Conservation (phyloP, 2,113 vertebrate genomes). For the Accipiter cooperii region DNA sequence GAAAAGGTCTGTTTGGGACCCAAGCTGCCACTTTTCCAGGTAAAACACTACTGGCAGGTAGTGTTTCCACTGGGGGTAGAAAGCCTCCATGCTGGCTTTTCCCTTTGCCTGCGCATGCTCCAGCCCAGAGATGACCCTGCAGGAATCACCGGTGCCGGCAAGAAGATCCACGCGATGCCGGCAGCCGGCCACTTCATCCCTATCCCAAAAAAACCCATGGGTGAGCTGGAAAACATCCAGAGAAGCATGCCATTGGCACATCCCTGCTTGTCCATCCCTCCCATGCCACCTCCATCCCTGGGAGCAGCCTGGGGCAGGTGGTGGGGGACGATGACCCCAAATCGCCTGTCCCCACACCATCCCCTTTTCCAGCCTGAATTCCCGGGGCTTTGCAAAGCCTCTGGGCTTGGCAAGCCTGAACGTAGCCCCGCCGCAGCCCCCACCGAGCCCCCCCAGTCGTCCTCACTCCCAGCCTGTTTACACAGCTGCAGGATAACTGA, state of each 20-base stretch:
- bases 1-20: background rate
- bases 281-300: background rate
- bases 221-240: background rate
- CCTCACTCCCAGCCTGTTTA: background rate
- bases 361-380: background rate
- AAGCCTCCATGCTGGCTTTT: background rate
- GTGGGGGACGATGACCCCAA: background rate
- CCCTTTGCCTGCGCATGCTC: background rate
- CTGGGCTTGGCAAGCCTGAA: background rate
- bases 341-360: accelerated
- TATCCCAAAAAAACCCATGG: background rate
- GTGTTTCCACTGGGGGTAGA: accelerated
- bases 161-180: background rate
- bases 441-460: background rate
- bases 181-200: background rate
- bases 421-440: background rate
- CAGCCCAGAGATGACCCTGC: background rate
- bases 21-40: background rate
- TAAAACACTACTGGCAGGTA: background rate
- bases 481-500: background rate
- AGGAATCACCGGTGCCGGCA: background rate
- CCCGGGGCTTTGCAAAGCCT: background rate
- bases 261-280: background rate
- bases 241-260: background rate
- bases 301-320: background rate